Base-by-base conservation (phyloP, 2,888 invertebrate species). In the Elmis aenea region DNA sequence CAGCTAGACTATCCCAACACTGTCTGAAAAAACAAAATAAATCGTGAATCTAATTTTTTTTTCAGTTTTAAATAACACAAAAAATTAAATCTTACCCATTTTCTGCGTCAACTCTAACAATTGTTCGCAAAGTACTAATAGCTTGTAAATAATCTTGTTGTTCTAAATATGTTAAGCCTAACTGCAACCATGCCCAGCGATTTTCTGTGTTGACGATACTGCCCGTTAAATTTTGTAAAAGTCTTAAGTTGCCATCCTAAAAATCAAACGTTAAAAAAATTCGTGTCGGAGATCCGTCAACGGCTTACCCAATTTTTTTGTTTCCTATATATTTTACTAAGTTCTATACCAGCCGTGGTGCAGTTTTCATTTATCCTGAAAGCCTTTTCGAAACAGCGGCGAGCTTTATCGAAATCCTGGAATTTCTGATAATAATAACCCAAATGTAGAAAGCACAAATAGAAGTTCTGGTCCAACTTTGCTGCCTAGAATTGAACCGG, bases 1-100 rank as follows among this genome's bases (percentile, higher is more conserved):
- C 94, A 21, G 86, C 94, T 49, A 95, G 69, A 47, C 87, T 83
- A 67, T 93, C 92, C 85, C 91, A 92, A 49, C 84, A 74, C 50
- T 77, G 68, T 37, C 75, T 76, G 37, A 26, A 61, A 55, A 10
- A 25, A 21, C 30, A 9, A 13, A 23, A 10, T 32, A 35, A 13
- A 26, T 26, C 8, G 15, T 12, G n/a, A n/a, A 24, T 25, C 16
- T 11, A 34, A 26, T 33, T 26, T 34, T 15, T 6, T 21, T 27
- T 12, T 10, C 25, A 38, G 6, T 18, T 18, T 18, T 5, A 18
- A 5, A 5, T 18, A 18, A 18, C 5, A 18, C 8, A 18, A 18
- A 18, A 5, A 18, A 5, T 18, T 18, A 18, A 18, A 26, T 57
- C 77, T 50, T 72, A 81, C 73, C 79, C 76, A 66, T 90, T 83